Evolutionary conservation across 2,113 vertebrate species (phyloP), one percentile per base, ranked within the genome.

Genomic region (Nettapus auritus): DNA sequence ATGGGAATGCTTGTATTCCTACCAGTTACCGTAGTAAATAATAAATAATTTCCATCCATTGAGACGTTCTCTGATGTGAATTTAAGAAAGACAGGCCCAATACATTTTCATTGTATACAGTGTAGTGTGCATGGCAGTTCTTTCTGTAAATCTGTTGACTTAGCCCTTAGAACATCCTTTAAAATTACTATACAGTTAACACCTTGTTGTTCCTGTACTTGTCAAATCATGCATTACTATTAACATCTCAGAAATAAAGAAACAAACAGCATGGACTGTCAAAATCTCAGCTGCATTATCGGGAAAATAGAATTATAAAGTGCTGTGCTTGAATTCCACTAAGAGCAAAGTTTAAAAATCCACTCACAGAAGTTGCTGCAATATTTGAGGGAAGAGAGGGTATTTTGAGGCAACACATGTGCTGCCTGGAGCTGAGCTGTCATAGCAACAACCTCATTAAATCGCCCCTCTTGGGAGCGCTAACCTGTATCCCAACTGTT

Each of bases 401-500:
- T 78, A 87, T 93, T 96, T 50, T 14, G 7, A 96, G 95, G 57
- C 56, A 94, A 84, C 95, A 96, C 78, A 9, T 56, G 80, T 66
- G 11, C 89, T 16, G 60, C 75, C 93, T 92, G 87, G 77, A 94
- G 73, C 91, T 88, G 94, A 96, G 92, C 97, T 98, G 96, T 97
- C 96, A 97, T 95, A 93, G 97, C 88, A 97, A 98, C 95, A 97
- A 96, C 71, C 87, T 98, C 97, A 97, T 97, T 97, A 97, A 90
- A 91, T 78, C 46, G 85, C 42, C 67, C 86, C 93, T 96, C 77
- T 36, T 60, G 84, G 88, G 94, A 98, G 56, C 70, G 5, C 67
- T 94, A 97, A 96, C 95, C 94, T 97, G 95, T 86, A 97, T 96
- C 96, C 86, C 36, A 9, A 93, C 60, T 95, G 93, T 86, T 96